phyloP scores from a whole-genome alignment of 1,140 invertebrate species.

The Meloidogyne hapla region DNA sequence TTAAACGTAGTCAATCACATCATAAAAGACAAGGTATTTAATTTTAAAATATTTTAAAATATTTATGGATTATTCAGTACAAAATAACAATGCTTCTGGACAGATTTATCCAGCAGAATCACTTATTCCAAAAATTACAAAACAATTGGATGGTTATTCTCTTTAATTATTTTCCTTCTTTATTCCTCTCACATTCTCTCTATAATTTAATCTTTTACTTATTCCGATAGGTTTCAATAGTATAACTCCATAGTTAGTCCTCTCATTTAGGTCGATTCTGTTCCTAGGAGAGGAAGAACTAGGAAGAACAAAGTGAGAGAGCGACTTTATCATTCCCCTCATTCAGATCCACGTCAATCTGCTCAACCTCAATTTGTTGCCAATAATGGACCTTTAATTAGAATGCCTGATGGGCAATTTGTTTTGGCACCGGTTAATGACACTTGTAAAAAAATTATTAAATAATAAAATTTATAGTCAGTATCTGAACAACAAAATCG shows the following conservation, averaged over 20 bases:
- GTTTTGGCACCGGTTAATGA: conserved; percentile 23
- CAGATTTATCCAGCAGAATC: not conserved
- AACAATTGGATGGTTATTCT: conserved; percentile 5
- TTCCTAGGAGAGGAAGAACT: too few relatives aligned
- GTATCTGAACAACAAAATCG: not conserved
- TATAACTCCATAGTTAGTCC: too few relatives aligned
- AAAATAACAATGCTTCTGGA: not conserved
- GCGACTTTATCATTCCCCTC: too few relatives aligned
- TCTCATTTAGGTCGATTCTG: not conserved
- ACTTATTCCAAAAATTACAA: conserved; percentile 13
- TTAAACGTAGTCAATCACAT: not conserved
- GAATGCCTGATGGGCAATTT: conserved; percentile 28
- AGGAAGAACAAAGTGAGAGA: too few relatives aligned
- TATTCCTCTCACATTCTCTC: too few relatives aligned
- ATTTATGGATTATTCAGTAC: not conserved
- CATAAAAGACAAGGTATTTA: not conserved
- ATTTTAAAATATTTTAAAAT: too few relatives aligned
- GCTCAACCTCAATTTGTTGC: conserved; percentile 20
- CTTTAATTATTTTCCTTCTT: not conserved
- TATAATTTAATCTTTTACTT: not conserved
- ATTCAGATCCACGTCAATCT: not conserved
- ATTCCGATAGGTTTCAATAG: too few relatives aligned
- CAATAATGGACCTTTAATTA: conserved; percentile 24
- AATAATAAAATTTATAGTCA: not conserved
- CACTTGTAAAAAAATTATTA: not conserved